Evolutionary conservation across 1,140 invertebrate species (phyloP).

Genomic region (Schlechtendalia chinensis): DNA sequence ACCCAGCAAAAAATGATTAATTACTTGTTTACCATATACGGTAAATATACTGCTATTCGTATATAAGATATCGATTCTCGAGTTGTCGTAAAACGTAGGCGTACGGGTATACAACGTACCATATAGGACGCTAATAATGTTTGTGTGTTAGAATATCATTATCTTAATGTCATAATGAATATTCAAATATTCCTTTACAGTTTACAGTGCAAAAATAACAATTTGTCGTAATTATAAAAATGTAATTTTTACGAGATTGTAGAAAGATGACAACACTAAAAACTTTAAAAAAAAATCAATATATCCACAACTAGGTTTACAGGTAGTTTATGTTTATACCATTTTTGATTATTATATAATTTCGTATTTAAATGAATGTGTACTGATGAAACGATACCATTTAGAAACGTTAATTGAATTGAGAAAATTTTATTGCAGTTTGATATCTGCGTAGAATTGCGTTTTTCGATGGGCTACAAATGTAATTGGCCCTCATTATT

Average conservation of each 20-base stretch:
- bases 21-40: slow-evolving; percentile 8
- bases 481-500: neutral
- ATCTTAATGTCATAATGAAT: neutral
- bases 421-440: neutral
- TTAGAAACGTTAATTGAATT: neutral
- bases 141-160: neutral
- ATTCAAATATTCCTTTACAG: neutral
- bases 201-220: no score
- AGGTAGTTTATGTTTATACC: no score
- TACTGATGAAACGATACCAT: neutral
- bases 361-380: neutral
- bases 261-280: no score
- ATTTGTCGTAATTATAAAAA: no score
- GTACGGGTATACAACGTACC: no score
- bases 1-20: slow-evolving; percentile 4
- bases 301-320: no score
- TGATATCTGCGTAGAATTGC: neutral
- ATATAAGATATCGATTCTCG: slow-evolving; percentile 3
- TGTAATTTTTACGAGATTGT: no score
- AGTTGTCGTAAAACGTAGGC: neutral
- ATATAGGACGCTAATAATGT: neutral
- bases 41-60: neutral
- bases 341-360: neutral
- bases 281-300: no score
- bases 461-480: neutral